A percentile compares a stretch with the other conserved stretches of the same genome.
phyloP scores from a whole-genome alignment of 2,797 vertebrate genomes.

The Arvicola amphibius region DNA sequence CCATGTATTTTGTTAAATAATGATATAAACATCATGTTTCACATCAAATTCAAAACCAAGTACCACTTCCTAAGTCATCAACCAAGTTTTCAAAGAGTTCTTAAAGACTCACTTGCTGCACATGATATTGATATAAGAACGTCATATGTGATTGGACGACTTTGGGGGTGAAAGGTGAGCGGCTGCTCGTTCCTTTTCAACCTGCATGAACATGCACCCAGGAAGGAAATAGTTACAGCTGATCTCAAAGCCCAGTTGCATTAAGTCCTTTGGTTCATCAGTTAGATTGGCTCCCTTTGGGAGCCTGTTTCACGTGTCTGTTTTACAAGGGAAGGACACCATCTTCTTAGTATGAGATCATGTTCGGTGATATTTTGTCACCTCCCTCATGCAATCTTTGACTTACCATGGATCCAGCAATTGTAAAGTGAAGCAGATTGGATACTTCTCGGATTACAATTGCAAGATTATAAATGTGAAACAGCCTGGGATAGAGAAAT shows the following conservation, averaged over 20 bases:
- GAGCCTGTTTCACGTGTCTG: too few relatives aligned
- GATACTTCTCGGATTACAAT: constrained; percentile 71
- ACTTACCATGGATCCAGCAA: constrained; percentile 60
- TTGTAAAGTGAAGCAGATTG: constrained; percentile 67
- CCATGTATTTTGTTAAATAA: neutral
- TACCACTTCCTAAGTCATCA: neutral
- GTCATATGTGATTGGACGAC: neutral
- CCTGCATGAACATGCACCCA: neutral
- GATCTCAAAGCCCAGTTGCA: neutral
- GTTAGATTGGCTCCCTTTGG: neutral
- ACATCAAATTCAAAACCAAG: neutral
- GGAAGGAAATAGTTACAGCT: neutral
- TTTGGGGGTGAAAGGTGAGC: neutral
- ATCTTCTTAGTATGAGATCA: neutral
- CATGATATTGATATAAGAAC: neutral
- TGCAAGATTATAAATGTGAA: constrained; percentile 53
- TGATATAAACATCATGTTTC: neutral
- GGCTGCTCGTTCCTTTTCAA: neutral
- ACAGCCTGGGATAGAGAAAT: constrained; percentile 54
- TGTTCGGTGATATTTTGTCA: constrained; percentile 47
- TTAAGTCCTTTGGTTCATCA: constrained; percentile 3
- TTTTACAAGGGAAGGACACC: neutral
- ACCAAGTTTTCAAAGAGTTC: neutral
- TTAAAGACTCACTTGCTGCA: neutral
- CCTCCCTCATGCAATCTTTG: constrained; percentile 20